These are phyloP conservation scores for Sinocyclocheilus rhinocerous DNA, from an alignment of 2,113 vertebrate species.

Conservation along the genomic window DNA sequence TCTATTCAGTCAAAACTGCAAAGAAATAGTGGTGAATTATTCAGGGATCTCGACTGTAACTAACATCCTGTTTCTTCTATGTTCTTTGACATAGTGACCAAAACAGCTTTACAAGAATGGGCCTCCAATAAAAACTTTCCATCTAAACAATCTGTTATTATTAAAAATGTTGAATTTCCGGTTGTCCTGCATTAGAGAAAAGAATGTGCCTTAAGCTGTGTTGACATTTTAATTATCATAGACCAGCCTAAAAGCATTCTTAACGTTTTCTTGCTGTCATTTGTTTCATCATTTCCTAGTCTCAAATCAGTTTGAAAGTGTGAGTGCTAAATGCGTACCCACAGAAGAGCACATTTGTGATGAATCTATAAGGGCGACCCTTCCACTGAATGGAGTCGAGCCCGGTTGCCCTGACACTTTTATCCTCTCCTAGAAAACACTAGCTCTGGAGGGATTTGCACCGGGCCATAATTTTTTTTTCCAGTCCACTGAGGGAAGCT, in stretches of 20 bases:
- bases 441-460: slow-evolving; percentile 30
- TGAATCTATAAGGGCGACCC: not conserved
- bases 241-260: not conserved
- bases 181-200: not conserved
- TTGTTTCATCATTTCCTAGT: not conserved
- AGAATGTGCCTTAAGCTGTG: not conserved
- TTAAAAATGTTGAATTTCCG: not conserved
- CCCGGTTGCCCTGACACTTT: slow-evolving; percentile 23
- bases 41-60: no score
- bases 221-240: not conserved
- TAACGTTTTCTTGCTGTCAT: not conserved
- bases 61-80: no score
- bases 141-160: not conserved
- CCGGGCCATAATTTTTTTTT: not conserved
- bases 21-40: not conserved
- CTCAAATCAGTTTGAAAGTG: not conserved
- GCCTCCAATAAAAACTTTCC: not conserved
- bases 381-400: slow-evolving; percentile 24
- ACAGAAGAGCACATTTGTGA: not conserved
- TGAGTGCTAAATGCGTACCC: not conserved
- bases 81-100: no score
- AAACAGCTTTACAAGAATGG: no score
- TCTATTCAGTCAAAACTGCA: not conserved
- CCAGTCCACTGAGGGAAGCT: slow-evolving; percentile 31
- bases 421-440: slow-evolving; percentile 37